These are phyloP conservation scores for Sarcophaga variegata DNA, from an alignment of 2,888 invertebrate genomes.

Conservation along the genomic window DNA sequence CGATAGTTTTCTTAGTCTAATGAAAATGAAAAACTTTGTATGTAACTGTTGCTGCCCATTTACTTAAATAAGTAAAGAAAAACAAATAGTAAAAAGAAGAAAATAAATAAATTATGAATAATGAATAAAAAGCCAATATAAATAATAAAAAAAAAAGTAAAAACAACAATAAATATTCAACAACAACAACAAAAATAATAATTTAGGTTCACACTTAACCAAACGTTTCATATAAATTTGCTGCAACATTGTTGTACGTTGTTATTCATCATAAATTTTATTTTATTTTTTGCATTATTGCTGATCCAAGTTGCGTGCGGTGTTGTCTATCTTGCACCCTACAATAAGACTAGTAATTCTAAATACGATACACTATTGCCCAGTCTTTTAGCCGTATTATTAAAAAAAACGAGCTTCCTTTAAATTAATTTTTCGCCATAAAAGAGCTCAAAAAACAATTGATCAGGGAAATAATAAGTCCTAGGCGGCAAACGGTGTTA, in stretches of 20 bases:
- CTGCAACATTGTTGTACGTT: constrained; percentile 51
- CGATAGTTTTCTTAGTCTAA: not conserved
- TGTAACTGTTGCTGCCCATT: not conserved
- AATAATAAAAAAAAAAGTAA: constrained; percentile 9
- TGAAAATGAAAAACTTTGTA: not conserved
- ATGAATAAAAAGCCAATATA: constrained; percentile 16
- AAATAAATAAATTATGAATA: not conserved
- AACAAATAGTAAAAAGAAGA: constrained; percentile 3
- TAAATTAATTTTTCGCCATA: too few relatives aligned
- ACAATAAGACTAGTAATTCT: not conserved
- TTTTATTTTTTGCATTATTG: not conserved
- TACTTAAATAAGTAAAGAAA: not conserved
- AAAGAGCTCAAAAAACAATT: too few relatives aligned
- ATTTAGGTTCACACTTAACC: too few relatives aligned
- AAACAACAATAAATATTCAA: constrained; percentile 1
- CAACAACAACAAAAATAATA: too few relatives aligned
- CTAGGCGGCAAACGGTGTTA: too few relatives aligned
- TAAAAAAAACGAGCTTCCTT: too few relatives aligned
- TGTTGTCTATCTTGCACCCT: not conserved
- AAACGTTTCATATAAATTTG: constrained; percentile 20
- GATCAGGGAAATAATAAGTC: too few relatives aligned
- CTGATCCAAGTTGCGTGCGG: constrained; percentile 16
- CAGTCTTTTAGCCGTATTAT: too few relatives aligned
- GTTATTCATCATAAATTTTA: constrained; percentile 35
- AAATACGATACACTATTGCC: too few relatives aligned